Conservation (phyloP, 1,140 invertebrate genomes). For the Orchestia grillus region DNA sequence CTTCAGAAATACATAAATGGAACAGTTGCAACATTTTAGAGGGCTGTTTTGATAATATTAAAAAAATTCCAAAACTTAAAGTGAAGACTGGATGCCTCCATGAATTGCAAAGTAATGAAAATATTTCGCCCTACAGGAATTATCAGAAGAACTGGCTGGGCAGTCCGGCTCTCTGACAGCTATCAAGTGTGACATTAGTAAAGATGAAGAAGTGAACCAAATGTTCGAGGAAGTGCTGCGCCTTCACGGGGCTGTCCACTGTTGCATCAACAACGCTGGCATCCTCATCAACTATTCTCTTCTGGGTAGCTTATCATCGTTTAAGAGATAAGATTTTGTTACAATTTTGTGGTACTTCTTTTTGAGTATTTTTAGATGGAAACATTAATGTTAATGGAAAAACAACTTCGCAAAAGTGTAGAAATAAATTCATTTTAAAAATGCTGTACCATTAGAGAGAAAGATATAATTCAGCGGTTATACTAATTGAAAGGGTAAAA, state of each 20-base stretch:
- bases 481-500: too few species aligned
- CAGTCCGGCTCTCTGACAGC: neutral
- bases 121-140: neutral
- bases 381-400: neutral
- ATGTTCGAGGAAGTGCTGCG: neutral
- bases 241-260: neutral
- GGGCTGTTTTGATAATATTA: neutral
- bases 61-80: too few species aligned
- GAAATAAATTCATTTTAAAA: too few species aligned
- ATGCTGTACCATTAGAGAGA: too few species aligned
- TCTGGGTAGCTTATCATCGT: neutral
- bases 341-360: neutral
- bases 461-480: too few species aligned
- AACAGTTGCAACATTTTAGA: too few species aligned
- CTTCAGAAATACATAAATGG: neutral
- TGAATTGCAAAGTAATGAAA: neutral
- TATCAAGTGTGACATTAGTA: neutral
- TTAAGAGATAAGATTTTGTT: neutral
- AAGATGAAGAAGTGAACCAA: neutral
- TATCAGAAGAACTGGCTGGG: neutral
- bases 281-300: neutral
- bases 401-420: too few species aligned
- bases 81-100: too few species aligned
- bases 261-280: constrained; percentile 24
- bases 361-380: neutral